Percentiles rank a stretch among this genome's conserved stretches.
Evolutionary conservation across 2,797 vertebrate species (phyloP).

Genomic region (Glossophaga mutica): DNA sequence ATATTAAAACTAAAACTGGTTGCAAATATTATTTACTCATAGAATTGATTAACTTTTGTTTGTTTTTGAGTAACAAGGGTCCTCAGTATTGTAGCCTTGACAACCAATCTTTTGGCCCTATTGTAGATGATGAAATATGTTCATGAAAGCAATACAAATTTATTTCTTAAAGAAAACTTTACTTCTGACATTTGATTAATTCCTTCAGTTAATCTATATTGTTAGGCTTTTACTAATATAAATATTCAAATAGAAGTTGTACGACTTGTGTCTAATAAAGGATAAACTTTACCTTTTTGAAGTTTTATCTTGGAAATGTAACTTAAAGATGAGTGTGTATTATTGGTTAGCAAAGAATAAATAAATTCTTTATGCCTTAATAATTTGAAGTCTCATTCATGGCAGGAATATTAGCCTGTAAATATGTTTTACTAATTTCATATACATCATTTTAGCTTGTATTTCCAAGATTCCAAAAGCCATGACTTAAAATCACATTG

Average conservation of each 20-base stretch:
- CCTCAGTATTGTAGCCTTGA: not conserved
- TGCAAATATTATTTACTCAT: not conserved
- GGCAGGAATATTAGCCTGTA: not conserved
- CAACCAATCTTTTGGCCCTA: not conserved
- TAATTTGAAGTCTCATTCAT: constrained; percentile 17
- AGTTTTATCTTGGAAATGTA: not conserved
- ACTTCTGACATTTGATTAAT: not conserved
- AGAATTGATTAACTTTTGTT: not conserved
- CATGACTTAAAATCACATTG: not conserved
- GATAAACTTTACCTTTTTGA: not conserved
- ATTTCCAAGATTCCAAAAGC: not conserved
- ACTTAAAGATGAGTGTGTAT: not conserved
- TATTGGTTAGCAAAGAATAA: constrained; percentile 11
- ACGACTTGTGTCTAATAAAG: not conserved
- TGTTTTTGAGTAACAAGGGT: not conserved
- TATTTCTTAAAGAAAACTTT: not conserved
- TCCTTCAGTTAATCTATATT: not conserved
- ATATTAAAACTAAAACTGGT: not conserved
- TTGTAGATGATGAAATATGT: not conserved
- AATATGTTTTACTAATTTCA: not conserved
- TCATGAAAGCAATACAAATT: not conserved
- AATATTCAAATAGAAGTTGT: not conserved
- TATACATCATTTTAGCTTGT: not conserved
- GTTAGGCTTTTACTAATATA: not conserved
- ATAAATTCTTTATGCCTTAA: not conserved